These are phyloP conservation scores for Neodon shergylaensis DNA, from an alignment of 2,113 vertebrate species.

Conservation along the genomic window DNA sequence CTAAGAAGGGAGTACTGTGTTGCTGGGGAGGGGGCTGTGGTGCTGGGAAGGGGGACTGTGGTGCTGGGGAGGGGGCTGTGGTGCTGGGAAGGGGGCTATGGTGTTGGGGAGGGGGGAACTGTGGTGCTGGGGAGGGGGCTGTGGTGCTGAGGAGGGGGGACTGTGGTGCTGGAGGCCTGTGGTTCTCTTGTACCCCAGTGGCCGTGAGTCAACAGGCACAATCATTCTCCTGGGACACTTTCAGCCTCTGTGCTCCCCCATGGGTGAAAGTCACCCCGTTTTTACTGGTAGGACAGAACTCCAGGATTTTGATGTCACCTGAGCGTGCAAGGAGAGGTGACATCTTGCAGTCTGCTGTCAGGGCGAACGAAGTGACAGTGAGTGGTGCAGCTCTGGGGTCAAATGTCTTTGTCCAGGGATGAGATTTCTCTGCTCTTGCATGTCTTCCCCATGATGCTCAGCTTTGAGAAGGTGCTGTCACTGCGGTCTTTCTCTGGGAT, in stretches of 20 bases:
- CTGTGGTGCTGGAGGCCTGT: fast-evolving
- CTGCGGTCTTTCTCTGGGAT: slow-evolving; percentile 61
- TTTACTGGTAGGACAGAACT: neutral
- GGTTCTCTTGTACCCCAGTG: neutral
- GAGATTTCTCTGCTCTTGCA: neutral
- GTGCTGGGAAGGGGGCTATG: neutral
- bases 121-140: neutral
- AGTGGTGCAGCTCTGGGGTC: slow-evolving; percentile 51
- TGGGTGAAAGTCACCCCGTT: neutral
- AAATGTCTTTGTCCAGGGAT: slow-evolving; percentile 44
- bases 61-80: neutral
- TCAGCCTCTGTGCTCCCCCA: neutral
- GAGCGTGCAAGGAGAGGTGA: neutral
- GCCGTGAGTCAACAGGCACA: neutral
- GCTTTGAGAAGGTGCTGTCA: slow-evolving; percentile 69
- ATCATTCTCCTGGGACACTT: no score
- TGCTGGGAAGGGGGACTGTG: neutral
- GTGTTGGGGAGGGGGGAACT: neutral
- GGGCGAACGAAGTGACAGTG: neutral
- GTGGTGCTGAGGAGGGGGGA: neutral
- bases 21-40: neutral
- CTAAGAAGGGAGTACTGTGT: neutral
- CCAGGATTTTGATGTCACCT: neutral
- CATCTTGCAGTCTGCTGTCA: neutral
- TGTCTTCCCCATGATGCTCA: neutral